These are phyloP conservation scores for Papilio glaucus DNA, from an alignment of 1,140 invertebrate species.

Conservation along the genomic window DNA sequence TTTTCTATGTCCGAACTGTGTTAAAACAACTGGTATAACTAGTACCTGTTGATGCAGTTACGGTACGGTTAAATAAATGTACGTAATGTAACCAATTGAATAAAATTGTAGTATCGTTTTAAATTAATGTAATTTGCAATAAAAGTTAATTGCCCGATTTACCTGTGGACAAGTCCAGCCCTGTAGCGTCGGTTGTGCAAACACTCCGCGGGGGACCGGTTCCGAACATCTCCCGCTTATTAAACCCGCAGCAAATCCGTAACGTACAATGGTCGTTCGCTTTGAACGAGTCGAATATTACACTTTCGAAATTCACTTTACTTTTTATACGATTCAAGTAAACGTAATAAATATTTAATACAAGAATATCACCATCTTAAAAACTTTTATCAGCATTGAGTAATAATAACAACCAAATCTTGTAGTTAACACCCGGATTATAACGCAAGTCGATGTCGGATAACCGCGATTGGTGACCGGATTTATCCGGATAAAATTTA, in stretches of 20 bases:
- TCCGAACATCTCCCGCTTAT: slow-evolving; percentile 33
- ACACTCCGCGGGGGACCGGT: slow-evolving; percentile 19
- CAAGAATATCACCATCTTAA: not conserved
- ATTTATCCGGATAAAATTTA: too few relatives aligned
- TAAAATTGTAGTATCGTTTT: too few relatives aligned
- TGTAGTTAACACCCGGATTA: not conserved
- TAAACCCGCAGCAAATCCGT: slow-evolving; percentile 29
- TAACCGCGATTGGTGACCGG: too few relatives aligned
- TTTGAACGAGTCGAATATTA: not conserved
- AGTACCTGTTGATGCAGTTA: too few relatives aligned
- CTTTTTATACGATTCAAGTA: not conserved
- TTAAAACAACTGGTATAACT: too few relatives aligned
- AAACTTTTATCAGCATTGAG: not conserved
- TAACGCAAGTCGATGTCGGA: not conserved
- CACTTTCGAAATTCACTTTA: slow-evolving; percentile 16
- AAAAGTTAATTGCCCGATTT: not conserved
- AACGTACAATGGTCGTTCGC: slow-evolving; percentile 12
- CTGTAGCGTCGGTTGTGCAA: slow-evolving; percentile 25
- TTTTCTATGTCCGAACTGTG: too few relatives aligned
- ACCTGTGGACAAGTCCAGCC: not conserved
- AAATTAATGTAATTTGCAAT: too few relatives aligned
- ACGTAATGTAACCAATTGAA: too few relatives aligned
- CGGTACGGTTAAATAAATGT: too few relatives aligned
- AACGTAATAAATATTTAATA: not conserved
- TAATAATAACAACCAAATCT: not conserved